Evolutionary conservation across 2,888 invertebrate genomes (phyloP).

Genomic region (Gibbula magus): DNA sequence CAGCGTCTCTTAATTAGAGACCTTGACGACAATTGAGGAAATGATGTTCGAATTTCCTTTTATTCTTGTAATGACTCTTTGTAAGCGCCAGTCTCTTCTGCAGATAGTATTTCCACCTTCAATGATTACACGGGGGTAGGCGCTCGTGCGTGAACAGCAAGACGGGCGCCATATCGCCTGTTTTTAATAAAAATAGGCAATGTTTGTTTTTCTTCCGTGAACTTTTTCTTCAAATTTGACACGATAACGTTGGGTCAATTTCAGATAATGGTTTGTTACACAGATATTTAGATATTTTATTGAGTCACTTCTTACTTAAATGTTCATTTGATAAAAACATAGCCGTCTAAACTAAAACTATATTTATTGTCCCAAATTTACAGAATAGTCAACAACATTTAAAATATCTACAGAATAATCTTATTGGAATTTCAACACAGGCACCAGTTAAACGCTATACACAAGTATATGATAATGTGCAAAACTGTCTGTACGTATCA

Average conservation of each 20-base stretch:
- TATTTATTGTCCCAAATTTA: too few species aligned
- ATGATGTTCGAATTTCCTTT: conserved; percentile 13
- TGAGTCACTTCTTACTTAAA: too few species aligned
- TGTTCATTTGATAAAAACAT: too few species aligned
- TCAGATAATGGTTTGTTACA: too few species aligned
- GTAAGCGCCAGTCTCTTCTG: neutral
- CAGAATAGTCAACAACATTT: too few species aligned
- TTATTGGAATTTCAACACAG: too few species aligned
- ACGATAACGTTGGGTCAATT: neutral
- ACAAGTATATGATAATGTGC: too few species aligned
- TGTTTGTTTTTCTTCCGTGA: conserved; percentile 6
- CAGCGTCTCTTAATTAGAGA: conserved; percentile 18
- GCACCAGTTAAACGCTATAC: too few species aligned
- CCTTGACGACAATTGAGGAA: conserved; percentile 2
- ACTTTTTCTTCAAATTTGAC: neutral
- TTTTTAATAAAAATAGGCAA: neutral
- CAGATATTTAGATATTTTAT: too few species aligned
- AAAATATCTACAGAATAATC: too few species aligned
- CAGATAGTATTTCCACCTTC: neutral
- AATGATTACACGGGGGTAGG: neutral
- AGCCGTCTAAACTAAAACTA: too few species aligned
- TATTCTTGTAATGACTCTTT: conserved; percentile 11
- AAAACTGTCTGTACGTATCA: too few species aligned
- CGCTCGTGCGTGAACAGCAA: neutral
- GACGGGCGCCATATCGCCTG: neutral